These are phyloP conservation scores for Amphipyra tragopoginis DNA, from an alignment of 2,888 invertebrate genomes.

Conservation along the genomic window DNA sequence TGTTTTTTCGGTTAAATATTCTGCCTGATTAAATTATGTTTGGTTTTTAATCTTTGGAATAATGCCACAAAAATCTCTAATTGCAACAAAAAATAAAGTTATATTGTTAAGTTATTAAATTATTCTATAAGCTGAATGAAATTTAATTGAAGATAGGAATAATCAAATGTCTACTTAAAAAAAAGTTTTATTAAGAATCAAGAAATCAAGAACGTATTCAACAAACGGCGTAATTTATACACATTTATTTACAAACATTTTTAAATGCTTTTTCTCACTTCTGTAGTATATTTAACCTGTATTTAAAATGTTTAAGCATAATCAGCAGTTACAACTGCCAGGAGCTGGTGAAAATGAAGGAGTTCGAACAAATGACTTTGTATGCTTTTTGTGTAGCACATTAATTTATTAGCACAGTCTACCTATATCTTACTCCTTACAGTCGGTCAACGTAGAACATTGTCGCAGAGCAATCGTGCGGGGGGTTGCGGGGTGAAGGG, in stretches of 20 bases:
- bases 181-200: no score
- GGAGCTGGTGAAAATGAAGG: not conserved
- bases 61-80: no score
- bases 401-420: no score
- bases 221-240: constrained; percentile 15
- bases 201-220: constrained; percentile 11
- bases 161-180: no score
- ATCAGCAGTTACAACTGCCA: not conserved
- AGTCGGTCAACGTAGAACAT: no score
- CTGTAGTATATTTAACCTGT: constrained; percentile 26
- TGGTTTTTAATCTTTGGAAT: no score
- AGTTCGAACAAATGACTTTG: constrained; percentile 20
- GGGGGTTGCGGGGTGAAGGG: no score
- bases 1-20: not conserved
- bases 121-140: not conserved
- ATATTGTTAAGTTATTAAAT: constrained; percentile 28
- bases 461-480: no score
- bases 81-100: not conserved
- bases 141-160: no score
- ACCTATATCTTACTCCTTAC: no score
- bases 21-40: not conserved
- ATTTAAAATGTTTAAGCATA: constrained; percentile 20
- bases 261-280: constrained; percentile 34
- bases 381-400: constrained; percentile 15
- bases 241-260: constrained; percentile 29